Evolutionary conservation across 23 tunicate genomes (phyloP), one percentile per base, ranked within the genome.

Genomic region (Ascidia mentula): DNA sequence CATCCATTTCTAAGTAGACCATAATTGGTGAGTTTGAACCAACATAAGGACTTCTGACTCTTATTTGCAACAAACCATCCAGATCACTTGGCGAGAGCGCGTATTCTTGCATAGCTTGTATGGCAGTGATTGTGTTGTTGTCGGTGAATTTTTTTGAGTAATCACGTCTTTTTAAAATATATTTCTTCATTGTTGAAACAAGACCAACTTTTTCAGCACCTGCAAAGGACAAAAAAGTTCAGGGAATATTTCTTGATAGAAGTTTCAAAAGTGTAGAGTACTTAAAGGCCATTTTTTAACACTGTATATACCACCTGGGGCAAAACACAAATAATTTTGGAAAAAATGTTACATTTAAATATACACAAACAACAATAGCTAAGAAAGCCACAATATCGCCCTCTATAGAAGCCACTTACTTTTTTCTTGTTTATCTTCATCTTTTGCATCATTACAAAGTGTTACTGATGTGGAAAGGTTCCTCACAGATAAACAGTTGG

Each of bases 41-140:
- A 1, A 31, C 72, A 69, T 88, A 88, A 40, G 98, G 98, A 77
- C 98, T 93, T 59, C 98, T 85, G 18, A 93, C 78, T 76, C 80
- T 75, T 17, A 87, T 84, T 61, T 75, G 81, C 38, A 18, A 7
- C 72, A 93, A 59, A 20, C 59, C 84, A 34, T 83, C 87, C 32
- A 93, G 79, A 36, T 93, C 88, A 72, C 89, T 59, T 0, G 98
- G 98, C 33, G 88, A 37, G 0, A 93, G 77, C 32, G 88, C 20
- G 46, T 93, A 93, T 69, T 93, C 94, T 37, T 84, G 87, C 98
- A 93, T 93, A 0, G 98, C 98, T 1, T 87, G 91, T 0, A 93
- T 80, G 6, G 98, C 87, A 17, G 98, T 93, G 32, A 93, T 84
- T 3, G 93, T 93, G 80, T 93, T 93, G 76, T 93, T 93, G 59